phyloP scores from a whole-genome alignment of 2,888 invertebrate genomes.

The Drosophila affinis region DNA sequence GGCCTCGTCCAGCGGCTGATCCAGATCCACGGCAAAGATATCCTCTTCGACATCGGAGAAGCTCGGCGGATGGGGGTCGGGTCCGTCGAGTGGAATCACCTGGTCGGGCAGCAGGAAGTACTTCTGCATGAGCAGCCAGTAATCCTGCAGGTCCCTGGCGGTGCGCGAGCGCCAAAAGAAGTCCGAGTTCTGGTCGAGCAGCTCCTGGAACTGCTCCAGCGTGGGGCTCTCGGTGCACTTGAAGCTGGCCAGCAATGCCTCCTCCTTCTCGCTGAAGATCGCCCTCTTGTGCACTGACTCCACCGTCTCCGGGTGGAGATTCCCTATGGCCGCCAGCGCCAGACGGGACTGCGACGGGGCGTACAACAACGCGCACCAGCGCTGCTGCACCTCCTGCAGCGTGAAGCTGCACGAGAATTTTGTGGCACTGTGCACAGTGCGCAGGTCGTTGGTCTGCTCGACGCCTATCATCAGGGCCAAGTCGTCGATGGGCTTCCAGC shows the following conservation, averaged over 20 bases:
- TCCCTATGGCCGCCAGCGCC: constrained; percentile 96
- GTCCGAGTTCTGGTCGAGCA: constrained; percentile 92
- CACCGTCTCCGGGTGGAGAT: constrained; percentile 95
- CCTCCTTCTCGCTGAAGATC: constrained; percentile 94
- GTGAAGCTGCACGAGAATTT: constrained; percentile 98
- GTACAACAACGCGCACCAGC: constrained; percentile 98
- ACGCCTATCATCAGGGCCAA: constrained; percentile 96
- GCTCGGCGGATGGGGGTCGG: constrained; percentile 87
- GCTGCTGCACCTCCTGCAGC: constrained; percentile 95
- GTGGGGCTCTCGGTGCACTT: constrained; percentile 90
- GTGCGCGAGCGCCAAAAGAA: constrained; percentile 95
- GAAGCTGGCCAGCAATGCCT: constrained; percentile 91
- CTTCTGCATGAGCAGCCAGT: constrained; percentile 97
- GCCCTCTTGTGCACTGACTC: constrained; percentile 94
- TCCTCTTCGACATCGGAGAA: constrained; percentile 97
- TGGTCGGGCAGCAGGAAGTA: constrained; percentile 96
- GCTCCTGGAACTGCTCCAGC: constrained; percentile 91
- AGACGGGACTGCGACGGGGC: constrained; percentile 96
- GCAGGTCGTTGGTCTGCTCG: constrained; percentile 93
- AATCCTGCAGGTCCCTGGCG: constrained; percentile 91
- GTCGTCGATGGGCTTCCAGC: constrained; percentile 99
- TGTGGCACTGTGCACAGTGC: constrained; percentile 93
- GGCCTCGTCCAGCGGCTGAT: constrained; percentile 89
- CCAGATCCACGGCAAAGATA: constrained; percentile 91
- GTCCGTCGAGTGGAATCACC: constrained; percentile 87